A percentile compares a stretch with the other conserved stretches of the same genome.
Conservation (phyloP, 2,888 invertebrate species). For the Blomia tropicalis region DNA sequence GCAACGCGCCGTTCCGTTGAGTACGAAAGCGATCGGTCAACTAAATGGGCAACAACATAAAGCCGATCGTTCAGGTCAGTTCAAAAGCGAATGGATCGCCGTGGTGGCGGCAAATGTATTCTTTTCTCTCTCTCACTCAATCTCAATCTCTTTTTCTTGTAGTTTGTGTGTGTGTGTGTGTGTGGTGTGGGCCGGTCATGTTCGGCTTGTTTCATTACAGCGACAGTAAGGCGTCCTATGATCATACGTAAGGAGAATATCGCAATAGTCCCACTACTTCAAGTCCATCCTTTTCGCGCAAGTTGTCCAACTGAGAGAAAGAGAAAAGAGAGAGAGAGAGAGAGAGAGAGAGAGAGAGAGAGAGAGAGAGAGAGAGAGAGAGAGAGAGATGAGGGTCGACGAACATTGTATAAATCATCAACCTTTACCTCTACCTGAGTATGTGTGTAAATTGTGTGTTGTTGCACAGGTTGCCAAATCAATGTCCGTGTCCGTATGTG, state of each 20-base stretch:
- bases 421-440: conserved; percentile 10
- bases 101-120: neutral
- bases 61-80: neutral
- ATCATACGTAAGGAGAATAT: neutral
- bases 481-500: too few species aligned
- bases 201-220: too few species aligned
- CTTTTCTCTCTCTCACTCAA: too few species aligned
- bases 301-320: neutral
- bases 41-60: conserved; percentile 7
- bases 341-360: neutral
- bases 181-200: too few species aligned
- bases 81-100: neutral
- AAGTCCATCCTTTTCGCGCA: conserved; percentile 15
- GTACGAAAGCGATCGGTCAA: conserved; percentile 9
- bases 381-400: conserved; percentile 14
- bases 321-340: conserved; percentile 6
- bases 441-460: neutral
- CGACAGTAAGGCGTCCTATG: neutral
- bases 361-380: neutral
- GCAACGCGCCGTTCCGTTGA: neutral
- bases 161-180: too few species aligned
- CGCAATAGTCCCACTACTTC: neutral
- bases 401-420: conserved; percentile 4
- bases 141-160: too few species aligned
- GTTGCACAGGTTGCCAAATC: neutral